phyloP scores from a whole-genome alignment of 2,797 vertebrate genomes.

The Takifugu ocellatus region DNA sequence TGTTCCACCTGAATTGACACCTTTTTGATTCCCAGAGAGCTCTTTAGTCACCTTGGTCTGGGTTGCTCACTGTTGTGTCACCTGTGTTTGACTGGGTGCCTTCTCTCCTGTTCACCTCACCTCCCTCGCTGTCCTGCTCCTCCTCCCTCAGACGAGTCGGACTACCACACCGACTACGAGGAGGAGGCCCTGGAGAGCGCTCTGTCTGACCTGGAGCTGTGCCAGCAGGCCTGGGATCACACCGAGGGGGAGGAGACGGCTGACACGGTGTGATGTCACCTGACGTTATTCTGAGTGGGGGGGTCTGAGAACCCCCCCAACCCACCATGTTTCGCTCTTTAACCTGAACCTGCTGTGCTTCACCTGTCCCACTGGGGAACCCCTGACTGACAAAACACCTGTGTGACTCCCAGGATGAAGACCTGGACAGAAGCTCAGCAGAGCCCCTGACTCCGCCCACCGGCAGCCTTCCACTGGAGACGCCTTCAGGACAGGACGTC shows the following conservation, averaged over 20 bases:
- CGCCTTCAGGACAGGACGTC: not conserved
- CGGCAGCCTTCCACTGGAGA: not conserved
- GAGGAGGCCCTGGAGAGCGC: constrained; percentile 82
- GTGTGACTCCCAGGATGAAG: constrained; percentile 72
- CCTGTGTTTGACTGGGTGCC: not conserved
- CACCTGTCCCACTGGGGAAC: not conserved
- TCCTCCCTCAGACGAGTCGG: constrained; percentile 84
- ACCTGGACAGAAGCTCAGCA: constrained; percentile 36
- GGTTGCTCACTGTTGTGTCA: not conserved
- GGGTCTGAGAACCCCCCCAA: not conserved
- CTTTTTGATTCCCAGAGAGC: not conserved
- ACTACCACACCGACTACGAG: constrained; percentile 92
- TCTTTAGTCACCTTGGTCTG: constrained; percentile 12
- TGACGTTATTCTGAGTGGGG: constrained; percentile 30
- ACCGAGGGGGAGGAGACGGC: constrained; percentile 76
- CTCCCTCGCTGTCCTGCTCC: constrained; percentile 25
- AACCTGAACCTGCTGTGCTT: not conserved
- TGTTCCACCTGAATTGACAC: no score
- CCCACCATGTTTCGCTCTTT: not conserved
- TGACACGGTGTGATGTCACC: constrained; percentile 82
- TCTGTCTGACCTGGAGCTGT: constrained; percentile 74
- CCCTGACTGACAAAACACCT: constrained; percentile 1
- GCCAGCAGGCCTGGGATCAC: constrained; percentile 63
- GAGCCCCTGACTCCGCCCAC: constrained; percentile 1
- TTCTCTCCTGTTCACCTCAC: not conserved